A percentile compares a stretch with the other conserved stretches of the same genome.
Conservation (phyloP, 2,797 vertebrate species). For the Falco naumanni region DNA sequence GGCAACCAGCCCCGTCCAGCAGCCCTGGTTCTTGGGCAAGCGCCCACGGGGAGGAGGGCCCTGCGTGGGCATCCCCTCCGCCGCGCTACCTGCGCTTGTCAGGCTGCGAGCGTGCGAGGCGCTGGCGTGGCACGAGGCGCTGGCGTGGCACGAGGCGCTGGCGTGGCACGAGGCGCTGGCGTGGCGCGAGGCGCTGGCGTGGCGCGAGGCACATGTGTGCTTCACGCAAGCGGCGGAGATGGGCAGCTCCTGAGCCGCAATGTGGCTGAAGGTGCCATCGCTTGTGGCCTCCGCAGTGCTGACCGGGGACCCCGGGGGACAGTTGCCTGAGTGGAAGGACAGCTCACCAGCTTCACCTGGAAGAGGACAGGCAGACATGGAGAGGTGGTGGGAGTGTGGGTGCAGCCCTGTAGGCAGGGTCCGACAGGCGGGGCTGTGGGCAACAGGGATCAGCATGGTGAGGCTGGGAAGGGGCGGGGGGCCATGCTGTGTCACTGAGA, state of each 20-base stretch:
- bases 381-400: not conserved
- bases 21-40: not conserved
- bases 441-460: not conserved
- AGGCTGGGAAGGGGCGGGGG: too few relatives aligned
- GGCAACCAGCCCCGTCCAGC: too few relatives aligned
- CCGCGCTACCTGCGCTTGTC: slow-evolving; percentile 47
- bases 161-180: not conserved
- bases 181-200: not conserved
- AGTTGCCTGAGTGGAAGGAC: not conserved
- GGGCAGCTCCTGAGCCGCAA: not conserved
- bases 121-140: not conserved
- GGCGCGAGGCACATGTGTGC: fast-evolving
- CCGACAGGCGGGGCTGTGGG: too few relatives aligned
- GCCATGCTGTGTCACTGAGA: fast-evolving
- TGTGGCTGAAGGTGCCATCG: not conserved
- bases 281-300: not conserved
- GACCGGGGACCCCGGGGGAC: not conserved
- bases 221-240: not conserved
- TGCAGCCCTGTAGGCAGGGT: not conserved
- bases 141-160: not conserved
- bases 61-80: fast-evolving
- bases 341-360: not conserved
- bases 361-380: not conserved
- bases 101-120: not conserved
- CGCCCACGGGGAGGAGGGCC: not conserved